Conservation (phyloP, 2,113 vertebrate species). For the Hippopotamus amphibius region DNA sequence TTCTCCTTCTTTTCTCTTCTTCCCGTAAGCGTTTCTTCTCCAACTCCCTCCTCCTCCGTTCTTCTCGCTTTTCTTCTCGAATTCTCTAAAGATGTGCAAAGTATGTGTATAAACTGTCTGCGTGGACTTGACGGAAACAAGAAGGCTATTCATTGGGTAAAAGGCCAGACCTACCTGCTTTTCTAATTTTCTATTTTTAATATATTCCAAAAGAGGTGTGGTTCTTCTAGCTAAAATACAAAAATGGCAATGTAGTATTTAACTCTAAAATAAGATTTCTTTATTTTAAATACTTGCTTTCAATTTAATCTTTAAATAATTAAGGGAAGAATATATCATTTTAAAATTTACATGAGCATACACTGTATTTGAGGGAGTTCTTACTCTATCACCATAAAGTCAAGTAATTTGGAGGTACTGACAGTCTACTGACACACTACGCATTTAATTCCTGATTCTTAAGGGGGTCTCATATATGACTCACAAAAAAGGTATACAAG, state of each 20-base stretch:
- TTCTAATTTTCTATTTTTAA: conserved; percentile 99
- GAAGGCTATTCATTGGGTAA: conserved; percentile 75
- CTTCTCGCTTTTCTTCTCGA: conserved; percentile 97
- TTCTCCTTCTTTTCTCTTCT: conserved; percentile 95
- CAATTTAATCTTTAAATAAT: conserved; percentile 76
- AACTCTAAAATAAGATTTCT: conserved; percentile 81
- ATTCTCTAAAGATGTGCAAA: conserved; percentile 90
- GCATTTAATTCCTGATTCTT: background rate
- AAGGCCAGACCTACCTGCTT: conserved; percentile 93
- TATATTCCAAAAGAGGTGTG: conserved; percentile 98
- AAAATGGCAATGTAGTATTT: conserved; percentile 82
- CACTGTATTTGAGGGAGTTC: background rate
- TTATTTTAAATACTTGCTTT: conserved; percentile 72
- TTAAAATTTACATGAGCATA: background rate
- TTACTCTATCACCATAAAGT: background rate
- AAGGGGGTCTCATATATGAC: background rate
- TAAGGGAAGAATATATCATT: conserved; percentile 32
- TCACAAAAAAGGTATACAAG: background rate
- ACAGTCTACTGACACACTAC: background rate
- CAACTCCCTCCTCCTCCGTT: conserved; percentile 94
- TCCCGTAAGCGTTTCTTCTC: conserved; percentile 96
- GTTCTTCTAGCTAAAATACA: conserved; percentile 95
- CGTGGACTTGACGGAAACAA: conserved; percentile 33
- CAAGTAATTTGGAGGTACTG: background rate
- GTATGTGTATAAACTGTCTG: conserved; percentile 50